Evolutionary conservation across 2,888 invertebrate species (phyloP).

Genomic region (Tanypteryx hageni): DNA sequence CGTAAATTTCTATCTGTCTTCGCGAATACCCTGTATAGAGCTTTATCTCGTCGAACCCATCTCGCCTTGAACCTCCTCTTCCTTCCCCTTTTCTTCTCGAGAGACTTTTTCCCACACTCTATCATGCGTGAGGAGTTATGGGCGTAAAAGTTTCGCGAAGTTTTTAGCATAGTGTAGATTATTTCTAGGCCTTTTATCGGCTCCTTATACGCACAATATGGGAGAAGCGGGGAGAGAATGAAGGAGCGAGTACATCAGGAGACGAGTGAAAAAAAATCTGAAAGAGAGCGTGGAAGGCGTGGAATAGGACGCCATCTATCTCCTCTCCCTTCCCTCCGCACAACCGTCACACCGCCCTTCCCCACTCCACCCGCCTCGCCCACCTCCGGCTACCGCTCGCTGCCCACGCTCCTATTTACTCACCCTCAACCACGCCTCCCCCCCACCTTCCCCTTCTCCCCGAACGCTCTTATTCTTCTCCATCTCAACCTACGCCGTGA

Average conservation of each 20-base stretch:
- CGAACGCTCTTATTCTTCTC: not conserved
- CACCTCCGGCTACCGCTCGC: not conserved
- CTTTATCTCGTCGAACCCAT: slow-evolving; percentile 31
- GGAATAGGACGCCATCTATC: slow-evolving; percentile 44
- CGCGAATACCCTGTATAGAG: slow-evolving; percentile 28
- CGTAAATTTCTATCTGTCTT: slow-evolving; percentile 36
- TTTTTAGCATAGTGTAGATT: not conserved
- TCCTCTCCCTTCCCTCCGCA: slow-evolving; percentile 13
- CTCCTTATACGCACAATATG: slow-evolving; percentile 24
- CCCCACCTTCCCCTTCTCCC: not conserved
- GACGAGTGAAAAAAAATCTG: slow-evolving; percentile 33
- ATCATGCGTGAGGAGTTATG: slow-evolving; percentile 60
- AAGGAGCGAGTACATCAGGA: slow-evolving; percentile 55
- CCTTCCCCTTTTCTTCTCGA: not conserved
- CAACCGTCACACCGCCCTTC: no score
- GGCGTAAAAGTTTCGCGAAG: slow-evolving; percentile 7
- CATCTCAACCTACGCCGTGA: slow-evolving; percentile 24
- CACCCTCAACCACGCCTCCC: not conserved
- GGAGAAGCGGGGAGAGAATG: slow-evolving; percentile 35
- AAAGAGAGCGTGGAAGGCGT: not conserved
- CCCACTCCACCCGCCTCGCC: not conserved
- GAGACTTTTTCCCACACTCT: not conserved
- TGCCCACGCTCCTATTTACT: not conserved
- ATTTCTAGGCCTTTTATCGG: slow-evolving; percentile 18
- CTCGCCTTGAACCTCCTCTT: not conserved